Evolutionary conservation across 2,113 vertebrate genomes (phyloP).

Genomic region (Plotosus lineatus): DNA sequence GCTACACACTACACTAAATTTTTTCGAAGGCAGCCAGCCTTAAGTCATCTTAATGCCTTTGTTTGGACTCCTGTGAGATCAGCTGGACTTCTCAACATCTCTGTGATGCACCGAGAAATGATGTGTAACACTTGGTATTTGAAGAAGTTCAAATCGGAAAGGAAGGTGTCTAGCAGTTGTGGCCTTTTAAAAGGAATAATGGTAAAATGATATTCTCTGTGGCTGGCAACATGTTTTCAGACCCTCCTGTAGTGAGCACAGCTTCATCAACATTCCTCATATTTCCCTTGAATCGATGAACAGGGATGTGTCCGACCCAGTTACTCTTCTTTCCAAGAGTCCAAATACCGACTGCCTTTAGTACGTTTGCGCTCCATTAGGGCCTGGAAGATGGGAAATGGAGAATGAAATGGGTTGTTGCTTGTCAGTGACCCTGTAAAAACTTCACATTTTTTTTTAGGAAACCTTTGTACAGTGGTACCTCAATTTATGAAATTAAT

Average conservation of each 20-base stretch:
- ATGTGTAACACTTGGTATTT: constrained; percentile 3
- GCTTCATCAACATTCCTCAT: neutral
- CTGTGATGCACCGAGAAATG: neutral
- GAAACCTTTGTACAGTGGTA: too few species aligned
- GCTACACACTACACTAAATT: constrained; percentile 27
- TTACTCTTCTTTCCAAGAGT: constrained; percentile 39
- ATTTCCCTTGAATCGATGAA: neutral
- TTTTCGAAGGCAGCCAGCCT: constrained; percentile 24
- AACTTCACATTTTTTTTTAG: too few species aligned
- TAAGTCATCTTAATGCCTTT: constrained; percentile 41
- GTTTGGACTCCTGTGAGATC: constrained; percentile 35
- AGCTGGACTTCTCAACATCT: constrained; percentile 26
- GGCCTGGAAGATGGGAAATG: constrained; percentile 60
- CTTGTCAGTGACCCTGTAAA: constrained; percentile 51
- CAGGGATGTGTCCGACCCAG: neutral
- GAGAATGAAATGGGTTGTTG: constrained; percentile 56
- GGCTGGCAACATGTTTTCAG: neutral
- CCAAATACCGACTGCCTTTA: constrained; percentile 53
- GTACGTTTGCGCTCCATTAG: constrained; percentile 58
- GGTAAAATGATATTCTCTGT: neutral
- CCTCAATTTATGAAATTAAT: too few species aligned
- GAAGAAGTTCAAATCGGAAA: neutral
- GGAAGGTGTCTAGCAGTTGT: neutral
- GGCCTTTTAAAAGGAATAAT: neutral
- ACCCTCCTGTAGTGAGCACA: neutral